Conservation (phyloP, 2,113 vertebrate genomes). For the Ammodytes marinus region DNA sequence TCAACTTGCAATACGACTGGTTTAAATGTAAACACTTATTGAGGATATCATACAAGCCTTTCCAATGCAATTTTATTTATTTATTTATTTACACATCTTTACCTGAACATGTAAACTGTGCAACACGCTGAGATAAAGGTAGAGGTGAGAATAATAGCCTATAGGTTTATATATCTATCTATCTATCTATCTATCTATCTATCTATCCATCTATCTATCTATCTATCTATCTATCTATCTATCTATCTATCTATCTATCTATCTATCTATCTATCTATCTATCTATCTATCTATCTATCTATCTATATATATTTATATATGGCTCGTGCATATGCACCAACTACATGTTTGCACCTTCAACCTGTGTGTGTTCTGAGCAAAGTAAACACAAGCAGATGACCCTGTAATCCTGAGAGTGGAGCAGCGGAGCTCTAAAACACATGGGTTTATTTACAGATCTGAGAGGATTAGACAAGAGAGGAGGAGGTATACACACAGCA, state of each 20-base stretch:
- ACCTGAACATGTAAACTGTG: too few species aligned
- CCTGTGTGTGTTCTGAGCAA: not conserved
- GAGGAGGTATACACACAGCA: not conserved
- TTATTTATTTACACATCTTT: too few species aligned
- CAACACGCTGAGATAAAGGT: not conserved
- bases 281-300: not conserved
- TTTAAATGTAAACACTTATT: too few species aligned
- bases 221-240: not conserved
- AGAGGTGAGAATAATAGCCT: not conserved
- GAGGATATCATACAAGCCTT: too few species aligned
- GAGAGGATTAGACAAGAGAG: constrained; percentile 47
- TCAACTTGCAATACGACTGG: too few species aligned
- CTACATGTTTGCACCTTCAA: not conserved
- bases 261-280: not conserved
- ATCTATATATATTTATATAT: not conserved
- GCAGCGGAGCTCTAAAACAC: constrained; percentile 13
- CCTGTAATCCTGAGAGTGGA: constrained; percentile 37
- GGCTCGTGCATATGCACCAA: not conserved
- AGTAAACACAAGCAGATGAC: constrained; percentile 34
- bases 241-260: not conserved
- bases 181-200: not conserved
- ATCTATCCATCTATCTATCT: not conserved
- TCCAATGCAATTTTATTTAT: too few species aligned
- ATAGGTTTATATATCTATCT: too few species aligned
- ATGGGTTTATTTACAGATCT: constrained; percentile 58